Evolutionary conservation across 35 echinoderm and acorn worm genomes (phyloP).

Genomic region (Apostichopus parvimensis): DNA sequence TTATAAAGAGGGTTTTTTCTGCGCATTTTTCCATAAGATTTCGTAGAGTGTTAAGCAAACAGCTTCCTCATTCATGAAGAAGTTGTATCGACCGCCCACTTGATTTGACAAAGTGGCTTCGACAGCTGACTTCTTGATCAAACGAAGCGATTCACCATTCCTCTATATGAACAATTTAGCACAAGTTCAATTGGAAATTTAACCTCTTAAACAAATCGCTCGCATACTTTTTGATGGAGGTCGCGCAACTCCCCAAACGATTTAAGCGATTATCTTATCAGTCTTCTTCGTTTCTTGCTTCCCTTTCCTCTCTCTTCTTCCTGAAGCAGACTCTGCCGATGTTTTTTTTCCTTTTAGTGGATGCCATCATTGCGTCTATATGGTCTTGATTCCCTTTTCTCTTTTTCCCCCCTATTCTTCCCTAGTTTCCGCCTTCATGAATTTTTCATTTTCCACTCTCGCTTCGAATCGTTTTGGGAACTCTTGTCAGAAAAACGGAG

Average conservation of each 20-base stretch:
- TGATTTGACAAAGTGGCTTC: constrained; percentile 1
- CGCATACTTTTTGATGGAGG: constrained; percentile 18
- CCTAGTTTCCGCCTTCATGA: constrained; percentile 45
- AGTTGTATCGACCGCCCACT: constrained; percentile 41
- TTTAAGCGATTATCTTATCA: constrained; percentile 28
- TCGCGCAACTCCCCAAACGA: constrained; percentile 21
- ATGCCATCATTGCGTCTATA: neutral
- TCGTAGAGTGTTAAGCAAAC: no score
- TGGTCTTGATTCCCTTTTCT: neutral
- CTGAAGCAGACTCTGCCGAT: neutral
- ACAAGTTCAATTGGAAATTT: constrained; percentile 34
- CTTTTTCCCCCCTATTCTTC: neutral
- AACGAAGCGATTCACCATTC: neutral
- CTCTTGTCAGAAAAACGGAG: constrained; percentile 35
- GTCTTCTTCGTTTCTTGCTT: constrained; percentile 22
- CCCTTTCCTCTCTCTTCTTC: neutral
- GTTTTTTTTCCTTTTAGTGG: neutral
- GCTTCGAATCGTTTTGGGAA: constrained; percentile 36
- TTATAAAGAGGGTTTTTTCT: no score
- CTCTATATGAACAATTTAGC: constrained; percentile 13
- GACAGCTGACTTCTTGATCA: neutral
- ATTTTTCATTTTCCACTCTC: constrained; percentile 58
- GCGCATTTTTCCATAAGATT: no score
- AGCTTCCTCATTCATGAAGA: no score
- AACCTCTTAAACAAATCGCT: constrained; percentile 49